phyloP scores from a whole-genome alignment of 2,888 invertebrate genomes.

The Megastigmus dorsalis region DNA sequence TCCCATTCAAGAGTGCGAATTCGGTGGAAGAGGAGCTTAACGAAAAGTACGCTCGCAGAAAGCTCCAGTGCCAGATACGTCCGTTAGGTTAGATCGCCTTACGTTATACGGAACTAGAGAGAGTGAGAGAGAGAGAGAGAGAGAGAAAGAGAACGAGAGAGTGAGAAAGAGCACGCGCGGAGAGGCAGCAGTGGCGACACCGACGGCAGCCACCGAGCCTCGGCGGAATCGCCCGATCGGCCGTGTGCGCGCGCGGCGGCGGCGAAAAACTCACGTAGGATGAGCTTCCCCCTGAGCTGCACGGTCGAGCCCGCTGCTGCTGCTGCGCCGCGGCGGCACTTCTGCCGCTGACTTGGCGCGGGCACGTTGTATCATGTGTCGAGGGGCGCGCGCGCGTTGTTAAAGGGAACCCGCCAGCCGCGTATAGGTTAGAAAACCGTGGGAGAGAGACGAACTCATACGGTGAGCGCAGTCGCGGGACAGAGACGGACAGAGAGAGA shows the following conservation, averaged over 20 bases:
- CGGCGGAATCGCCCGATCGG: background rate
- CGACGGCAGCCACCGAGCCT: background rate
- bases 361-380: constrained; percentile 44
- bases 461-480: no score
- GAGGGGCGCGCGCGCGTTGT: constrained; percentile 49
- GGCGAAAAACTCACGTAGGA: constrained; percentile 7
- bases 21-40: no score
- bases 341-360: constrained; percentile 54
- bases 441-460: no score
- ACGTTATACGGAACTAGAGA: no score
- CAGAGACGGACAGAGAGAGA: background rate
- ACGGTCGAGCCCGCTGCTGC: background rate
- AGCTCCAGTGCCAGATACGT: no score
- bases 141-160: no score
- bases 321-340: constrained; percentile 46
- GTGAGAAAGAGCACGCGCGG: no score
- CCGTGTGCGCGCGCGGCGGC: background rate
- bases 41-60: no score
- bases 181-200: constrained; percentile 12
- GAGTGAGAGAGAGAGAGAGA: no score
- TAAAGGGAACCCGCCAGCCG: no score
- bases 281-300: background rate
- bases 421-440: constrained; percentile 34
- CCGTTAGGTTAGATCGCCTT: no score
- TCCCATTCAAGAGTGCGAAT: no score